Conservation (phyloP, 1,140 invertebrate genomes). For the Drosophila watanabei region DNA sequence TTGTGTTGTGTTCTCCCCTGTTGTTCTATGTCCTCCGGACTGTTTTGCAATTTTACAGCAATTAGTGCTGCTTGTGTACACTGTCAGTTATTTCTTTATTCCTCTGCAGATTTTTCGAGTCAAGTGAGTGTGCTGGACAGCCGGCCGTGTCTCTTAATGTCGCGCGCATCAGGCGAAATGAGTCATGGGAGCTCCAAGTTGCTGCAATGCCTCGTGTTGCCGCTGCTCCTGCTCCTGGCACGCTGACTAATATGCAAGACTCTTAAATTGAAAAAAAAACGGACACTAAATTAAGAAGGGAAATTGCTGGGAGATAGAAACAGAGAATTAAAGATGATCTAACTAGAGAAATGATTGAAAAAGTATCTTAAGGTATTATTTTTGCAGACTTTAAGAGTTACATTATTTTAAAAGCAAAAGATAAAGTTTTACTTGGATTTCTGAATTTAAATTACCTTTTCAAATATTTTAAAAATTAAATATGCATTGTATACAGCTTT, state of each 20-base stretch:
- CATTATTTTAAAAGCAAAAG: neutral
- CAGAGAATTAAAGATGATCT: constrained; percentile 1
- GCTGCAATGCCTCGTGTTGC: constrained; percentile 18
- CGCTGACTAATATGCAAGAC: constrained; percentile 55
- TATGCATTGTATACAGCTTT: accelerated
- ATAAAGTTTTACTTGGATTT: neutral
- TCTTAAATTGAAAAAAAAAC: constrained; percentile 50
- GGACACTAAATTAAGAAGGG: constrained; percentile 50
- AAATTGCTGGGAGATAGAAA: neutral
- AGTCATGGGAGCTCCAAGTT: constrained; percentile 56
- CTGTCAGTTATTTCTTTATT: constrained; percentile 74
- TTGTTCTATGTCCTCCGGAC: constrained; percentile 50
- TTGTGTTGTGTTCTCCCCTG: constrained; percentile 45
- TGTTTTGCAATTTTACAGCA: constrained; percentile 71
- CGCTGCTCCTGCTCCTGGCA: constrained; percentile 28
- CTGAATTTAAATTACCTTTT: too few species aligned
- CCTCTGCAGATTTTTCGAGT: constrained; percentile 60
- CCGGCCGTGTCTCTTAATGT: constrained; percentile 35
- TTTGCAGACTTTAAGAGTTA: too few species aligned
- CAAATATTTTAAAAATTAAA: neutral
- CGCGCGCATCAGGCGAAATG: constrained; percentile 60
- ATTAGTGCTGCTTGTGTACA: constrained; percentile 77
- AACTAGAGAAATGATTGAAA: neutral
- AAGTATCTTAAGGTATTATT: too few species aligned
- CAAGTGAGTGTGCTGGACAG: constrained; percentile 48